phyloP scores from a whole-genome alignment of 2,888 invertebrate species.

The Unio pictorum region DNA sequence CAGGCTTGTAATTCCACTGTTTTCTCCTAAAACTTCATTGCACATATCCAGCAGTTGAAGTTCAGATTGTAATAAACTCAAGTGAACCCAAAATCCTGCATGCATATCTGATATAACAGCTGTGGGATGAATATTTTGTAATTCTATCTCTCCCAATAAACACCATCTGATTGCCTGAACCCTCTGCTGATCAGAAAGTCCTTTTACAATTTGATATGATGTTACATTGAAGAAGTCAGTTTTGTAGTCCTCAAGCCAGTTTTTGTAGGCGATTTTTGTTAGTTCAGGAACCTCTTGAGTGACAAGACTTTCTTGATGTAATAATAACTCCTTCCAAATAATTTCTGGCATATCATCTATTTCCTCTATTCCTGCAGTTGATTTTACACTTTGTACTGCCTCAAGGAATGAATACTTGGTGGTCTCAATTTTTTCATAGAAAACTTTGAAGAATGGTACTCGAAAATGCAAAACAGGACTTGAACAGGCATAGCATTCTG shows the following conservation, averaged over 20 bases:
- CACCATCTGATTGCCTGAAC: constrained; percentile 9
- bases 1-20: not conserved
- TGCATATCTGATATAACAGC: constrained; percentile 9
- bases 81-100: constrained; percentile 12
- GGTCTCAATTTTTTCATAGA: constrained; percentile 25
- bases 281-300: constrained; percentile 11
- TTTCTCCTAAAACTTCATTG: constrained; percentile 1
- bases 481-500: constrained; percentile 36
- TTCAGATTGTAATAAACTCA: constrained; percentile 7
- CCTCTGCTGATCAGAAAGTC: not conserved
- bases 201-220: constrained; percentile 5
- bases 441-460: constrained; percentile 30
- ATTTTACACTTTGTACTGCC: constrained; percentile 17
- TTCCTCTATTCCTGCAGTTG: constrained; percentile 22
- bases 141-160: constrained; percentile 4
- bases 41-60: constrained; percentile 10
- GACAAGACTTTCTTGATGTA: constrained; percentile 21
- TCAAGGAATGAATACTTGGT: constrained; percentile 29
- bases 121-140: not conserved
- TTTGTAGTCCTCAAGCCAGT: constrained; percentile 17
- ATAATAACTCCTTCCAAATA: constrained; percentile 15
- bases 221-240: constrained; percentile 25
- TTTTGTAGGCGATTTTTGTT: constrained; percentile 2
- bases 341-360: constrained; percentile 31
- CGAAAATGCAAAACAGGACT: constrained; percentile 10